Conservation (phyloP, 2,888 invertebrate genomes). For the Tenthredo amoena region DNA sequence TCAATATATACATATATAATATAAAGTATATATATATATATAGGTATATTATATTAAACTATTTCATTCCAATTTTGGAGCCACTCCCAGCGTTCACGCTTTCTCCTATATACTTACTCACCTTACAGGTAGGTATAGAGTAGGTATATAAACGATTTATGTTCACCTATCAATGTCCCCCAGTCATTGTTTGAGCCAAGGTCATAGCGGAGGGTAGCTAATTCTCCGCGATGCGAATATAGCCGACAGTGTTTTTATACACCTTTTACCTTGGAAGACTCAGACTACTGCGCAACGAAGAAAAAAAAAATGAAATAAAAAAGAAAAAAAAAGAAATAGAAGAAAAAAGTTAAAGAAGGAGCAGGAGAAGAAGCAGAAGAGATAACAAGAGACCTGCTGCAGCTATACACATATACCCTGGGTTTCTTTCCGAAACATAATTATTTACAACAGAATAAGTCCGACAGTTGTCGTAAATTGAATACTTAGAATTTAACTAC, state of each 20-base stretch:
- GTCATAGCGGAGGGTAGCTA: slow-evolving; percentile 38
- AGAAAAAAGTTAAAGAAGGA: neutral
- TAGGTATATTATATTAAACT: neutral
- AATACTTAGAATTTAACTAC: no score
- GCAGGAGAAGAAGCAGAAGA: neutral
- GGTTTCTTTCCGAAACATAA: neutral
- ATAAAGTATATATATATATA: neutral
- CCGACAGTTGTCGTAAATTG: neutral
- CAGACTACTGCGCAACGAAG: neutral
- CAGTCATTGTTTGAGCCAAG: slow-evolving; percentile 42
- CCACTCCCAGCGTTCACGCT: slow-evolving; percentile 39
- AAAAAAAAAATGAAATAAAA: neutral
- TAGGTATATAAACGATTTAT: slow-evolving; percentile 17
- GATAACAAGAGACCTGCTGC: neutral
- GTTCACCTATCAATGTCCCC: slow-evolving; percentile 35
- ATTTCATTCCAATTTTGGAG: neutral
- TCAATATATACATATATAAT: neutral
- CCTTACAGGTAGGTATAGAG: neutral
- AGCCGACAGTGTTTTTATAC: neutral
- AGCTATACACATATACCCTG: neutral
- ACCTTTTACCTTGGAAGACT: neutral
- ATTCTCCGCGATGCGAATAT: slow-evolving; percentile 19
- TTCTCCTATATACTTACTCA: neutral
- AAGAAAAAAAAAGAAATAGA: neutral
- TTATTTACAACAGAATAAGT: neutral